phyloP scores from a whole-genome alignment of 1,140 invertebrate species.

The Homarus americanus region DNA sequence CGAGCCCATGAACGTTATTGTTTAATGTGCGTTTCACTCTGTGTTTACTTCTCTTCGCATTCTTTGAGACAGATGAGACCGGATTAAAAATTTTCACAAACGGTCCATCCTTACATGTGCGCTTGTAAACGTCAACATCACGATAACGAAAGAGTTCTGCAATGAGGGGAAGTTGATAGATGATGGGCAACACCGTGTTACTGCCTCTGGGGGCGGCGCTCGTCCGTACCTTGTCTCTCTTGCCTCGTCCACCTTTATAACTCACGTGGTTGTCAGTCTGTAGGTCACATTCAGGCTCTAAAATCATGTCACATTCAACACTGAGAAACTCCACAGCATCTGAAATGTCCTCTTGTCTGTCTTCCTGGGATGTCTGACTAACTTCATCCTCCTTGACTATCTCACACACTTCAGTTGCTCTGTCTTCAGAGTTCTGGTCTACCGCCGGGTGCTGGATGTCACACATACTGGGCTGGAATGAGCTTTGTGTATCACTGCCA shows the following conservation, averaged over 20 bases:
- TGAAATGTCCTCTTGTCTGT: not conserved
- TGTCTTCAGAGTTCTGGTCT: not conserved
- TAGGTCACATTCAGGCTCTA: constrained; percentile 50
- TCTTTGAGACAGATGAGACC: not conserved
- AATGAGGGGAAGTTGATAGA: constrained; percentile 14
- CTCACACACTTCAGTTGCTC: not conserved
- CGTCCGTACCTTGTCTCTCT: not conserved
- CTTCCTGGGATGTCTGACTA: not conserved
- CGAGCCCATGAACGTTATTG: not conserved
- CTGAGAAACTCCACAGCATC: constrained; percentile 49
- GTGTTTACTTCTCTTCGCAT: not conserved
- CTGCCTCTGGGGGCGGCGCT: not conserved
- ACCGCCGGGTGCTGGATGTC: not conserved
- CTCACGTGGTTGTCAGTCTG: not conserved
- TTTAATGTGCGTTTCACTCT: not conserved
- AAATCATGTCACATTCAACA: constrained; percentile 54
- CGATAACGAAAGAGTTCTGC: constrained; percentile 18
- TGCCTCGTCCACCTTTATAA: not conserved
- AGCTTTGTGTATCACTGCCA: not conserved
- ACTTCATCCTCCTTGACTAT: not conserved
- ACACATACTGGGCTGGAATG: not conserved
- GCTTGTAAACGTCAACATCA: constrained; percentile 31
- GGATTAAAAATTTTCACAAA: constrained; percentile 30
- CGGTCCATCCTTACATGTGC: not conserved
- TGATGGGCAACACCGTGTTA: not conserved